phyloP scores from a whole-genome alignment of 35 echinoderm and acorn worm genomes.

The Patiria miniata region DNA sequence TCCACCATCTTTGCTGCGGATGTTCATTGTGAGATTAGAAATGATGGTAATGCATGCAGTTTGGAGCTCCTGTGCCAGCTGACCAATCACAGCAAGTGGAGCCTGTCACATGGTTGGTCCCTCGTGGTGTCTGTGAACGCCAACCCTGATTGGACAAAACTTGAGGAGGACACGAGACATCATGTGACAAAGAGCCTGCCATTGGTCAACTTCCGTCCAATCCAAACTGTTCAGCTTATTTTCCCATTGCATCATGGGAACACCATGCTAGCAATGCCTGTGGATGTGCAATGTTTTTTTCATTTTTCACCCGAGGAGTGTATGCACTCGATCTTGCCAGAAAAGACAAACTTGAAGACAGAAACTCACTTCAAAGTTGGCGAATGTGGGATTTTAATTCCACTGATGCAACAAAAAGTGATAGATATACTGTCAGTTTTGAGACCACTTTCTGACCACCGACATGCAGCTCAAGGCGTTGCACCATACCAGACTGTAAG shows the following conservation, averaged over 20 bases:
- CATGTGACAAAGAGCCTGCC: slow-evolving; percentile 24
- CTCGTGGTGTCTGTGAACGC: background rate
- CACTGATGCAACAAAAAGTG: background rate
- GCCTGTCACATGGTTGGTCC: slow-evolving; percentile 36
- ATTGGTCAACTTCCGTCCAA: slow-evolving; percentile 15
- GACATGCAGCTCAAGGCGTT: background rate
- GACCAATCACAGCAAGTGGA: slow-evolving; percentile 5
- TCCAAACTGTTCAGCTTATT: background rate
- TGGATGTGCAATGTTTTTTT: background rate
- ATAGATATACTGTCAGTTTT: slow-evolving; percentile 8
- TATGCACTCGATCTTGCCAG: background rate
- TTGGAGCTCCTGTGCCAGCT: slow-evolving; percentile 4
- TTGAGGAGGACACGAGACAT: background rate
- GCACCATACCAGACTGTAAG: background rate
- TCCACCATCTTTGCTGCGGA: background rate
- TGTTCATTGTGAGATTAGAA: background rate
- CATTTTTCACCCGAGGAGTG: slow-evolving; percentile 1
- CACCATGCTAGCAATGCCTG: background rate
- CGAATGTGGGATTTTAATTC: slow-evolving; percentile 2
- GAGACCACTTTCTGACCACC: background rate
- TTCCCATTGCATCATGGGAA: background rate
- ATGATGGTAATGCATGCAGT: slow-evolving; percentile 7
- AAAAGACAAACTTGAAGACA: background rate
- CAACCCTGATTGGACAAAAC: background rate
- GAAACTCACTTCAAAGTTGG: background rate